Percentiles rank a stretch among this genome's conserved stretches.
These are phyloP conservation scores for Enteromius radiatus DNA, from an alignment of 2,797 vertebrate genomes.

Conservation along the genomic window DNA sequence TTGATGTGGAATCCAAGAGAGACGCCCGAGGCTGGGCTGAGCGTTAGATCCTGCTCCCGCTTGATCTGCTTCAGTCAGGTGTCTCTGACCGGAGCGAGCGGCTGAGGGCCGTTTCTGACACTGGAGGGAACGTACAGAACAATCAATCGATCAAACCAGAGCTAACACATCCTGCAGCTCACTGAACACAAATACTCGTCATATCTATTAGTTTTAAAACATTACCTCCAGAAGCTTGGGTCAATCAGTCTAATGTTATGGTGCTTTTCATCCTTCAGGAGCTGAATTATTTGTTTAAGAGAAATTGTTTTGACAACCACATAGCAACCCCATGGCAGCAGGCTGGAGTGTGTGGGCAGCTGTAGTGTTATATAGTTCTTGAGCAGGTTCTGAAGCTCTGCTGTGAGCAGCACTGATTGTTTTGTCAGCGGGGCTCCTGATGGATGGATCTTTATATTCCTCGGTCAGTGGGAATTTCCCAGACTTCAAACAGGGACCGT, in stretches of 20 bases:
- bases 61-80: constrained; percentile 1
- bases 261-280: not conserved
- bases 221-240: too few relatives aligned
- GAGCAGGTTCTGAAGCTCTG: not conserved
- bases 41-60: not conserved
- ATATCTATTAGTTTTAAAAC: too few relatives aligned
- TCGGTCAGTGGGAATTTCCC: constrained; percentile 13
- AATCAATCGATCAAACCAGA: constrained; percentile 46
- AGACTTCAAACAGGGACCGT: not conserved
- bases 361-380: too few relatives aligned
- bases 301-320: not conserved
- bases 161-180: not conserved
- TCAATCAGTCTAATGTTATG: not conserved
- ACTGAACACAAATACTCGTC: not conserved
- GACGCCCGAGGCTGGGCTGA: constrained; percentile 32
- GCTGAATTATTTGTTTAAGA: not conserved
- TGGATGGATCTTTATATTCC: constrained; percentile 10
- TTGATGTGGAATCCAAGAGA: constrained; percentile 36
- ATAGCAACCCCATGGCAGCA: not conserved
- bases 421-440: constrained; percentile 1
- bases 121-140: constrained; percentile 37
- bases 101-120: constrained; percentile 34
- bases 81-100: not conserved
- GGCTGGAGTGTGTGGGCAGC: too few relatives aligned
- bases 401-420: constrained; percentile 2